phyloP scores from a whole-genome alignment of 2,888 invertebrate species.

The Dryocosmus kuriphilus region DNA sequence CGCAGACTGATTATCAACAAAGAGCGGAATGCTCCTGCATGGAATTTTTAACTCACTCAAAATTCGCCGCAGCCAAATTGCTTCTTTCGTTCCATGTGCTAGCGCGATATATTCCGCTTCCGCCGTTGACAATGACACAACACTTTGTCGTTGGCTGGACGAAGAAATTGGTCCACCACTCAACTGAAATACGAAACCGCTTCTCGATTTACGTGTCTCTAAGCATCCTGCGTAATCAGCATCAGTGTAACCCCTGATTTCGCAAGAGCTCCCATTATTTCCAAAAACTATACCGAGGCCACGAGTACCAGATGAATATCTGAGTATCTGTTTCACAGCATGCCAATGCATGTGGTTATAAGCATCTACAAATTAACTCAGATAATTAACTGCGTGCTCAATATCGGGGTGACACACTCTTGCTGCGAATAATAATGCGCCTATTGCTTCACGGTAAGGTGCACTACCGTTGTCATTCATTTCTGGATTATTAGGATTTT shows the following conservation, averaged over 20 bases:
- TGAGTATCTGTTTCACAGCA: neutral
- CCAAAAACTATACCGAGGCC: neutral
- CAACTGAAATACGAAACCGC: too few species aligned
- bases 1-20: slow-evolving; percentile 52
- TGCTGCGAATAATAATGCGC: neutral
- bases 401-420: neutral
- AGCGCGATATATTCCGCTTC: neutral
- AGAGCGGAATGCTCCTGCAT: neutral
- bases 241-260: neutral
- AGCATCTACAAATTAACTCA: neutral
- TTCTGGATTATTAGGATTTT: neutral
- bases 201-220: too few species aligned
- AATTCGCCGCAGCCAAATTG: slow-evolving; percentile 49
- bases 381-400: neutral
- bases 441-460: slow-evolving; percentile 1
- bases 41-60: slow-evolving; percentile 42
- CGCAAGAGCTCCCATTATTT: neutral
- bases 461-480: neutral
- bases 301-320: neutral
- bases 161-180: neutral
- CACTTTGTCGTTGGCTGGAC: neutral
- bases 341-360: too few species aligned
- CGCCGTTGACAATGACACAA: too few species aligned
- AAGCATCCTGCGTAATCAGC: too few species aligned
- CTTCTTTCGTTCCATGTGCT: slow-evolving; percentile 47